Evolutionary conservation across 1,140 invertebrate species (phyloP).

Genomic region (Zeugodacus cucurbitae): DNA sequence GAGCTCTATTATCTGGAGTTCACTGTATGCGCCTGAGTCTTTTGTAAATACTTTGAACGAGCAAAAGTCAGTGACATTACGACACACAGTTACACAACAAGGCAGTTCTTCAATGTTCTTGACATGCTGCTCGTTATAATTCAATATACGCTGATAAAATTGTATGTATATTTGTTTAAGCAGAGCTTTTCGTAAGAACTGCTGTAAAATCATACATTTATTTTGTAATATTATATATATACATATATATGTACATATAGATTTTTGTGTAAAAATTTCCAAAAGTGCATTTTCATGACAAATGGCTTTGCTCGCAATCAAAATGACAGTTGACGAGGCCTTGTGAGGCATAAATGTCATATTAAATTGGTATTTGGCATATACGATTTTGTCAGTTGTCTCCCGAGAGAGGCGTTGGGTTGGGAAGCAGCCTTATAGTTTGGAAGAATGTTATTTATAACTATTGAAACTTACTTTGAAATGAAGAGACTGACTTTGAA

Average conservation of each 20-base stretch:
- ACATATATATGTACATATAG: not conserved
- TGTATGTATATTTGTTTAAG: not conserved
- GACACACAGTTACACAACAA: not conserved
- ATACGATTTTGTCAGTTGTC: not conserved
- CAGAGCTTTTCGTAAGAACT: not conserved
- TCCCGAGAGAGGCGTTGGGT: not conserved
- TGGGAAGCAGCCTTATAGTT: not conserved
- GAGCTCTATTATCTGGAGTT: no score
- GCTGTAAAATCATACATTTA: no score
- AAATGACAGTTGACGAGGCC: not conserved
- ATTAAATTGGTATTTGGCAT: not conserved
- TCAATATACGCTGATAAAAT: not conserved
- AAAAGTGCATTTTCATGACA: not conserved
- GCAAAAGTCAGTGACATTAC: not conserved
- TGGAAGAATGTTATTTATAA: no score
- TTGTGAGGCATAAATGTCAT: not conserved
- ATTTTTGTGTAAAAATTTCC: not conserved
- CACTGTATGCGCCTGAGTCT: no score
- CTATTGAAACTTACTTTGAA: no score
- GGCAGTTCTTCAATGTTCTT: not conserved
- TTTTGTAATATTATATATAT: not conserved
- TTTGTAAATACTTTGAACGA: no score
- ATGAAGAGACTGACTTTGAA: no score
- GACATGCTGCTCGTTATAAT: not conserved
- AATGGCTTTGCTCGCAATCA: not conserved